Evolutionary conservation across 2,797 vertebrate species (phyloP).

Genomic region (Vespertilio murinus): DNA sequence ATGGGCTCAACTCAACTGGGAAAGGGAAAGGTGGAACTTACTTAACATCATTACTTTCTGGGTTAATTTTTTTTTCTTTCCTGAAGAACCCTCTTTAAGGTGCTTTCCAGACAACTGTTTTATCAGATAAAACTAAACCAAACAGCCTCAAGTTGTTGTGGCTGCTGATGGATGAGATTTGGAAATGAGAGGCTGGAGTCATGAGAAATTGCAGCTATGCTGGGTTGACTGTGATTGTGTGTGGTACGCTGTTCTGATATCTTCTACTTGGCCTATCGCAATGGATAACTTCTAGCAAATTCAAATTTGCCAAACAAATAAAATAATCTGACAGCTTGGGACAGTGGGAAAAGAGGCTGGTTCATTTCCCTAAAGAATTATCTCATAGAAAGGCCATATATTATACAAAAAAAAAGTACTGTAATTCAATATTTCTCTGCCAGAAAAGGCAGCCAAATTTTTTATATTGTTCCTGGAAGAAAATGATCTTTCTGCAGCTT

Average conservation of each 20-base stretch:
- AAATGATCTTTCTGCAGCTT: slow-evolving; percentile 57
- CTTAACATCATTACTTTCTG: neutral
- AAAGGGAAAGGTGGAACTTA: neutral
- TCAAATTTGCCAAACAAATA: slow-evolving; percentile 53
- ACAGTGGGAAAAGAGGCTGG: slow-evolving; percentile 57
- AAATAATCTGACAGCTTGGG: slow-evolving; percentile 42
- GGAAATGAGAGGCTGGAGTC: neutral
- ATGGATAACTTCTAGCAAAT: slow-evolving; percentile 17
- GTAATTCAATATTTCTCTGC: slow-evolving; percentile 59
- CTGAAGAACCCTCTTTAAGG: neutral
- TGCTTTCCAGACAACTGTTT: slow-evolving; percentile 30
- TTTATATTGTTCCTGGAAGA: slow-evolving; percentile 64
- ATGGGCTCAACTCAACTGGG: neutral
- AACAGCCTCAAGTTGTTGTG: neutral
- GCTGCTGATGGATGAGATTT: neutral
- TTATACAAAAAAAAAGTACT: slow-evolving; percentile 54
- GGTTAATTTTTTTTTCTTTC: neutral
- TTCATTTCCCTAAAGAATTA: slow-evolving; percentile 65
- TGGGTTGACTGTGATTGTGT: neutral
- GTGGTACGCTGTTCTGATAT: neutral
- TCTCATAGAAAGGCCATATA: slow-evolving; percentile 56
- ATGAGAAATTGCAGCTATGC: neutral
- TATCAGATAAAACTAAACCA: neutral
- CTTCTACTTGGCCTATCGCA: slow-evolving; percentile 13
- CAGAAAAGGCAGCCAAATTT: slow-evolving; percentile 63